Base-by-base conservation (phyloP, 2,888 invertebrate genomes). In the Glyphotaelius pellucidus region DNA sequence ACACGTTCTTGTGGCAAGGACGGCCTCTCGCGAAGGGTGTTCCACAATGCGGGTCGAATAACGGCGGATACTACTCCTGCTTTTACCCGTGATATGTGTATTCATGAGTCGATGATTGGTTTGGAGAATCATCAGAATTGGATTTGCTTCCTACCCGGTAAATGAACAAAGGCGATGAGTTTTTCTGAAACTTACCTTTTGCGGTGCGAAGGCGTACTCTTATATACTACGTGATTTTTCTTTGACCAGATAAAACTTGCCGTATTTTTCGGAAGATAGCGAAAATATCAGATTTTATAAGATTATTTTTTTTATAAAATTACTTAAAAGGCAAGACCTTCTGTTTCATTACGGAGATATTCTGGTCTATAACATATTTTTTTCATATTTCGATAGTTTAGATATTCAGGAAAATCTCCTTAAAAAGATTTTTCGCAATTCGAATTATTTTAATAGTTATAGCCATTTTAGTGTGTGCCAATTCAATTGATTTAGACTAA, bases 41-140 rank as follows among this genome's bases (percentile, higher is more conserved):
- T 89, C 83, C 90, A 83, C 14, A 47, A 81, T 52, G 38, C 80
- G 25, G 89, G 47, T 19, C 31, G 90, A 81, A 90, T 42, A 79
- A 35, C 88, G 88, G 80, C 9, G 67, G 67, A 67, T 67, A n/a
- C 67, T 67, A 67, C 25, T 67, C 25, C 67, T 67, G 67, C 25
- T n/a, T 67, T 67, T 67, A 35, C 32, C 79, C 80, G 88, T 89
- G 88, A 89, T 89, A 35, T n/a, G 88, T 35, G 88, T 79, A 32
- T 89, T 89, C 80, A 89, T 89, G 88, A 80, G 80, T 32, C n/a
- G 67, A 31, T 89, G 88, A 89, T 80, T 89, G 80, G 79, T 79
- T 67, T 79, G 67, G 31, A 52, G 30, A 52, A 87, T 87, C 52
- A 52, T 47, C 42, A 30, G 32, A 81, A 81, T 30, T 30, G 81